Evolutionary conservation across 2,888 invertebrate genomes (phyloP), one percentile per base, ranked within the genome.

Genomic region (Geophilus truncorum): DNA sequence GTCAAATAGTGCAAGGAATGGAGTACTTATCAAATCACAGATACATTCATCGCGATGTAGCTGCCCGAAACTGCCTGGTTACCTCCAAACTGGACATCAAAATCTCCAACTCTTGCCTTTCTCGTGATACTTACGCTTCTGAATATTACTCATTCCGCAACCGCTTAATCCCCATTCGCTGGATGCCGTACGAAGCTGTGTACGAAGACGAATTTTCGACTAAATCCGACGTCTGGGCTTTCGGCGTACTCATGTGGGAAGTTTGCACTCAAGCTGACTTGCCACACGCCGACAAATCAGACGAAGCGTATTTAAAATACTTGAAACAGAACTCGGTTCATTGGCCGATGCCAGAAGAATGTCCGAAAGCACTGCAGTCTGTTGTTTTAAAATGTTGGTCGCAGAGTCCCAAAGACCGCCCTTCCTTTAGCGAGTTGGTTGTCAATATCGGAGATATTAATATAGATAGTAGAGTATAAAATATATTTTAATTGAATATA

Each of bases 201-300:
- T 89, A 93, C 83, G 96, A 97, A 84, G 94, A 94, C 81, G 96
- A 96, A 82, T 96, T 92, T 87, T 95, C 96, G 15, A 93, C 94
- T 70, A 96, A 96, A 86, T 95, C 95, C 85, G 97, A 97, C 87
- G 93, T 96, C 0, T 97, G 95, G 88, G 93, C 96, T 84, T 97
- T 93, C 86, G 96, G 93, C 0, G 94, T 93, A 23, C 91, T 96
- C 15, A 90, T 94, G 25, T 96, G 95, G 95, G 97, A 97, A 88
- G 92, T 97, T 83, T 93, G 94, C 86, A 91, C 91, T 83, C 91
- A 93, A 85, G 94, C 92, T 15, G 92, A 93, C 84, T 86, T 94
- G 84, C 94, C 94, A 0, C 92, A 93, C 85, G 90, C 91, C 15
- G 92, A 92, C 84, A 87, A 92, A 83, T 92, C 92, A 84, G 94